Evolutionary conservation across 92 coral and sea anemone species (phyloP), one percentile per base, ranked within the genome.

Genomic region (Paramuricea clavata): DNA sequence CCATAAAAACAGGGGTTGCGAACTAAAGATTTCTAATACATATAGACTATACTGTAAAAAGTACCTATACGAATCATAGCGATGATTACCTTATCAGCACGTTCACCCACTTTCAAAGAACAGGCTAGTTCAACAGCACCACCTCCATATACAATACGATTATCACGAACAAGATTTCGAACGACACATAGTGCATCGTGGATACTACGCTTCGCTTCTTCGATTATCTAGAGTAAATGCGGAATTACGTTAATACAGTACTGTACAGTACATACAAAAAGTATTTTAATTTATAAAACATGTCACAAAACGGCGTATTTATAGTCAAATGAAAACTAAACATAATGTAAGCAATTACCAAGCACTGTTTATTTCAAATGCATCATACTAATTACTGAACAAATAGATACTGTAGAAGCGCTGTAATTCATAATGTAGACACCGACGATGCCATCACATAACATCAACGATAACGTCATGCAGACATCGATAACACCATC

Each of bases 151-250:
- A 97, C 99, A 49, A 97, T 91, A 9, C 99, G 98, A 85, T 94
- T 88, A 78, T 97, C 99, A 33, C 99, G 98, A 23, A 97, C 93
- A 42, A 97, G 98, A 76, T 97, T 97, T 50, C 99, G 94, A 0
- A 97, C 99, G 0, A 97, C 99, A 78, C 99, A 97, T 23, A 97
- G 87, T 1, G 99, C 99, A 82, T 97, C 99, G 11, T 97, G 99
- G 34, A 97, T 90, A 70, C 99, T 97, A 26, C 99, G 97, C 76
- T 97, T 97, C 16, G 99, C 99, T 77, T 97, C 99, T 12, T 91
- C 99, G 23, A 97, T 91, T 34, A 97, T 94, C 99, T 97, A 83
- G 17, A 54, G 7, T 19, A 54, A 13, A 54, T 9, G 34, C 70
- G 44, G 12, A 34, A 13, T 23, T 5, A 52, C 17, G 36, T 32